Evolutionary conservation across 53 echinoderm and acorn worm genomes (phyloP).

Genomic region (Holothuria scabra): DNA sequence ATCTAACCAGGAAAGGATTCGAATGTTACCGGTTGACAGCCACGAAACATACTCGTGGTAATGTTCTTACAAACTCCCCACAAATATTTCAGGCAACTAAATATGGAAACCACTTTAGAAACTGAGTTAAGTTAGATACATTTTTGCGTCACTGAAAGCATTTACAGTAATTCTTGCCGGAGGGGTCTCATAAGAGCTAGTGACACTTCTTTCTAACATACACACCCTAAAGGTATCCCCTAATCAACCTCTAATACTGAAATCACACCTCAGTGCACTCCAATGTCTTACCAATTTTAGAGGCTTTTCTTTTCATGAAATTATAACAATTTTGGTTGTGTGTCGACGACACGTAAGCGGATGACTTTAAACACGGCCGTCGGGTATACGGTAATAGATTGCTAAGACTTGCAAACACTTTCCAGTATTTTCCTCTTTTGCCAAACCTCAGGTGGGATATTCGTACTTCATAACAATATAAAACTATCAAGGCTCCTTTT

Average conservation of each 20-base stretch:
- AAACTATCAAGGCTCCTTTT: too few species aligned
- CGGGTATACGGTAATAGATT: constrained; percentile 33
- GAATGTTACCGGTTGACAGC: too few species aligned
- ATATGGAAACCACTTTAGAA: too few species aligned
- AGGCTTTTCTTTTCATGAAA: constrained; percentile 33
- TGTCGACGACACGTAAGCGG: constrained; percentile 21
- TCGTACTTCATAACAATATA: too few species aligned
- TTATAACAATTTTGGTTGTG: constrained; percentile 16
- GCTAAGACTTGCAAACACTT: neutral
- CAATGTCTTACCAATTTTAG: constrained; percentile 25
- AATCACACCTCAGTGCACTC: constrained; percentile 21
- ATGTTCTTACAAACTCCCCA: too few species aligned
- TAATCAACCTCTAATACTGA: constrained; percentile 32
- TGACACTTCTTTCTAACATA: constrained; percentile 13
- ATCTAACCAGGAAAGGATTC: too few species aligned
- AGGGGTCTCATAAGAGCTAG: neutral
- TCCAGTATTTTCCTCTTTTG: too few species aligned
- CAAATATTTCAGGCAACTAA: too few species aligned
- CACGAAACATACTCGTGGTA: too few species aligned
- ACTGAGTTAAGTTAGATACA: too few species aligned
- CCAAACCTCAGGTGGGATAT: too few species aligned
- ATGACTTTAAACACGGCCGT: constrained; percentile 5
- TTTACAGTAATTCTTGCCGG: constrained; percentile 24
- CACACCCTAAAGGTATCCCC: neutral
- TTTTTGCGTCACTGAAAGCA: neutral